phyloP scores from a whole-genome alignment of 2,888 invertebrate genomes.

The Choristoneura rosaceana region DNA sequence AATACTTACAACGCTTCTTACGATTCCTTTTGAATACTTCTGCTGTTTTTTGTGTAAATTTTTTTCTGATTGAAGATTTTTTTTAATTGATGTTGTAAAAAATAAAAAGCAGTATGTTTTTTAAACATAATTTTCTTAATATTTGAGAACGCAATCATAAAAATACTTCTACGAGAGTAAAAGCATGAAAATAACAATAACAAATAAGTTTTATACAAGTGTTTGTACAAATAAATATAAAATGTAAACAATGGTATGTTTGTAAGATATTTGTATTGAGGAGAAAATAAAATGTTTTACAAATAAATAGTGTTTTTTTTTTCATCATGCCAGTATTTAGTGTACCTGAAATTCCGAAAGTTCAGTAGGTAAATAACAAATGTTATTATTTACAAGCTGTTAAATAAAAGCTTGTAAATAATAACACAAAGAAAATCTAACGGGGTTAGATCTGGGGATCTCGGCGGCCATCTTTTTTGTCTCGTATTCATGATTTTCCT shows the following conservation, averaged over 20 bases:
- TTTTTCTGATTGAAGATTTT: too few species aligned
- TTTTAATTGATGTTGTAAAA: too few species aligned
- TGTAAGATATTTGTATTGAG: constrained; percentile 76
- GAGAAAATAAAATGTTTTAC: constrained; percentile 76
- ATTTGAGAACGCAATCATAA: background rate
- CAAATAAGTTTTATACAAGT: constrained; percentile 33
- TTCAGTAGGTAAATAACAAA: too few species aligned
- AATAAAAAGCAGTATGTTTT: too few species aligned
- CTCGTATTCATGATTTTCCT: too few species aligned
- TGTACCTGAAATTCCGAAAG: too few species aligned
- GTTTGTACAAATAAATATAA: constrained; percentile 45
- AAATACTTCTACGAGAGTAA: constrained; percentile 7
- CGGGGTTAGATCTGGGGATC: too few species aligned
- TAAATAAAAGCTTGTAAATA: too few species aligned
- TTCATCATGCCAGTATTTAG: background rate
- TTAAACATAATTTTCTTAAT: background rate
- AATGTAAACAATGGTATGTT: constrained; percentile 58
- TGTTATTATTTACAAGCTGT: too few species aligned
- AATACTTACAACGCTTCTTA: constrained; percentile 2
- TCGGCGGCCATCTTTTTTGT: too few species aligned
- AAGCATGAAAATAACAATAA: constrained; percentile 19
- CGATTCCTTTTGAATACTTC: background rate
- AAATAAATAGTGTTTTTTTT: constrained; percentile 47
- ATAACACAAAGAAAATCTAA: too few species aligned
- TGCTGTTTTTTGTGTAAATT: too few species aligned